These are phyloP conservation scores for Heterotilapia buettikoferi DNA, from an alignment of 2,113 vertebrate species.

Conservation along the genomic window DNA sequence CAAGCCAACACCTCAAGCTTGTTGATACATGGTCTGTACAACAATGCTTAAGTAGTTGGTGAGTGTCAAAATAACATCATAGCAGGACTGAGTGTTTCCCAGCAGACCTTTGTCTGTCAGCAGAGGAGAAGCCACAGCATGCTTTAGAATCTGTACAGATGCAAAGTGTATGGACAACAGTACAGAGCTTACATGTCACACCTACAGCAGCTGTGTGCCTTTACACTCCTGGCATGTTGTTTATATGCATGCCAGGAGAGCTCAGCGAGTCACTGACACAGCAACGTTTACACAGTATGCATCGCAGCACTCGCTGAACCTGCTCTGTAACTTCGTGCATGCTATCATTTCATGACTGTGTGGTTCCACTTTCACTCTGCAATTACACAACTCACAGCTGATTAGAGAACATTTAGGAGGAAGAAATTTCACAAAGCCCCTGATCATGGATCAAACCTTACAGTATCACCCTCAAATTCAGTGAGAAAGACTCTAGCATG, in stretches of 20 bases:
- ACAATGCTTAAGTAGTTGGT: background rate
- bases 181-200: accelerated
- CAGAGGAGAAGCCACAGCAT: background rate
- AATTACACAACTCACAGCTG: background rate
- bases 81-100: background rate
- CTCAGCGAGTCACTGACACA: background rate
- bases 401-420: background rate
- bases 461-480: background rate
- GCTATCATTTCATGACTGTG: background rate
- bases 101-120: background rate
- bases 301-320: background rate
- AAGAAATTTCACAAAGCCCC: accelerated
- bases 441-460: background rate
- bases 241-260: background rate
- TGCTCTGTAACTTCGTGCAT: background rate
- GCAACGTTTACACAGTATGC: background rate
- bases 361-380: background rate
- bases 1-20: background rate
- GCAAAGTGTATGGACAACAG: background rate
- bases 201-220: background rate
- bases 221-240: background rate
- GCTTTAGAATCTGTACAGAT: background rate
- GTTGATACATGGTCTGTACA: background rate
- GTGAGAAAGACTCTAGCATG: background rate
- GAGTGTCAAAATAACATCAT: background rate